Evolutionary conservation across 1,140 invertebrate species (phyloP).

Genomic region (Papilio polyxenes): DNA sequence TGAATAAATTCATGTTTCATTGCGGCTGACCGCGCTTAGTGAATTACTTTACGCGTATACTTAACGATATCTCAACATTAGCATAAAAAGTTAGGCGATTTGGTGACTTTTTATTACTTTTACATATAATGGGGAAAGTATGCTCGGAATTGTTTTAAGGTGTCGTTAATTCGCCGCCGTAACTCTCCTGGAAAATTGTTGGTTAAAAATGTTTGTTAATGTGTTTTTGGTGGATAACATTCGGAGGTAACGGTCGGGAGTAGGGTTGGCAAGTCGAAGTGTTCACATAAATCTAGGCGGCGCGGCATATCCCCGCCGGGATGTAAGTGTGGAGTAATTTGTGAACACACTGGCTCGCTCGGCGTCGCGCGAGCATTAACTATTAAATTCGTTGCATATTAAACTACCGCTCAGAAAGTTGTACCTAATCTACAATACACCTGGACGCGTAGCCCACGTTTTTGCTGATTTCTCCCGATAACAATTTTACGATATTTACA

Average conservation of each 20-base stretch:
- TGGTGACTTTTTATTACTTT: slow-evolving; percentile 51
- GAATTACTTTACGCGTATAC: slow-evolving; percentile 16
- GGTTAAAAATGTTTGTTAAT: slow-evolving; percentile 36
- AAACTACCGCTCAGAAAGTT: slow-evolving; percentile 63
- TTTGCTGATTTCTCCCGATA: slow-evolving; percentile 34
- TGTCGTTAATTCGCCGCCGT: slow-evolving; percentile 30
- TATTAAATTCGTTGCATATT: slow-evolving; percentile 79
- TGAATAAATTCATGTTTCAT: slow-evolving; percentile 22
- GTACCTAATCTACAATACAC: slow-evolving; percentile 58
- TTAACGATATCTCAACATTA: slow-evolving; percentile 48
- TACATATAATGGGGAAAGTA: slow-evolving; percentile 54
- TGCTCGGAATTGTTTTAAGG: slow-evolving; percentile 49
- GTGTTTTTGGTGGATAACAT: slow-evolving; percentile 40
- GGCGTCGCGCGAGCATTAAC: slow-evolving; percentile 72
- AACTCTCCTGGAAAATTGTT: slow-evolving; percentile 6
- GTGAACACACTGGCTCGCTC: slow-evolving; percentile 60
- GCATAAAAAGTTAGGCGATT: slow-evolving; percentile 48
- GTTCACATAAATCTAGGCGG: slow-evolving; percentile 68
- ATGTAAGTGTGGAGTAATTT: slow-evolving; percentile 75
- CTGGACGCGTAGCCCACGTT: slow-evolving; percentile 48
- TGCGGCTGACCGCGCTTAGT: slow-evolving; percentile 30
- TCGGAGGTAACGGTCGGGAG: slow-evolving; percentile 44
- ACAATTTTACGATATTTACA: slow-evolving; percentile 16
- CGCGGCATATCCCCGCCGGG: slow-evolving; percentile 55
- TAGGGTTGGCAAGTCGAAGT: slow-evolving; percentile 59